phyloP scores from a whole-genome alignment of 1,140 invertebrate genomes.

The Heliconius eleuchia region DNA sequence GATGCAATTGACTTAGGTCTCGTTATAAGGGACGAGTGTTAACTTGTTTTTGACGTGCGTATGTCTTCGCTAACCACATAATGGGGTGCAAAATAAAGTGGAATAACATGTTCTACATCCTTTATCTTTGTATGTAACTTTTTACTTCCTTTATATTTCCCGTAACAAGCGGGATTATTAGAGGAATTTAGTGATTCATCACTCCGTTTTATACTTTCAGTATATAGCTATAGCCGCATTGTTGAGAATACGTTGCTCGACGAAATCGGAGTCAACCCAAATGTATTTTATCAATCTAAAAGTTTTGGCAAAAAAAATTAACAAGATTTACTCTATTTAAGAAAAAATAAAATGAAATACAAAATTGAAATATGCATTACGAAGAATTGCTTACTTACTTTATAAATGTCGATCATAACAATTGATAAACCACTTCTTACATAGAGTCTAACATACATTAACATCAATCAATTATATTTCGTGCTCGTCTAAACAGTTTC shows the following conservation, averaged over 20 bases:
- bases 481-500: constrained; percentile 2
- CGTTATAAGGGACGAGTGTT: constrained; percentile 30
- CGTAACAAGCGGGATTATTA: neutral
- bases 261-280: too few relatives aligned
- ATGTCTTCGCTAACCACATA: constrained; percentile 30
- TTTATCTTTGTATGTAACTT: constrained; percentile 1
- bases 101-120: constrained; percentile 29
- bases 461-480: constrained; percentile 5
- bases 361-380: too few relatives aligned
- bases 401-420: neutral
- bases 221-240: neutral
- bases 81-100: constrained; percentile 25
- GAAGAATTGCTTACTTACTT: too few relatives aligned
- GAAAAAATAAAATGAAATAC: too few relatives aligned
- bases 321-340: too few relatives aligned
- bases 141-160: neutral
- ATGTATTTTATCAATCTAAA: too few relatives aligned
- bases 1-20: constrained; percentile 19
- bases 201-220: neutral
- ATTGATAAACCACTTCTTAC: neutral
- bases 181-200: neutral
- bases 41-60: constrained; percentile 33
- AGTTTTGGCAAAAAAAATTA: too few relatives aligned
- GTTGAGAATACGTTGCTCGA: too few relatives aligned
- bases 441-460: neutral